phyloP scores from a whole-genome alignment of 2,113 vertebrate species.

The Potamarius usumacintae region DNA sequence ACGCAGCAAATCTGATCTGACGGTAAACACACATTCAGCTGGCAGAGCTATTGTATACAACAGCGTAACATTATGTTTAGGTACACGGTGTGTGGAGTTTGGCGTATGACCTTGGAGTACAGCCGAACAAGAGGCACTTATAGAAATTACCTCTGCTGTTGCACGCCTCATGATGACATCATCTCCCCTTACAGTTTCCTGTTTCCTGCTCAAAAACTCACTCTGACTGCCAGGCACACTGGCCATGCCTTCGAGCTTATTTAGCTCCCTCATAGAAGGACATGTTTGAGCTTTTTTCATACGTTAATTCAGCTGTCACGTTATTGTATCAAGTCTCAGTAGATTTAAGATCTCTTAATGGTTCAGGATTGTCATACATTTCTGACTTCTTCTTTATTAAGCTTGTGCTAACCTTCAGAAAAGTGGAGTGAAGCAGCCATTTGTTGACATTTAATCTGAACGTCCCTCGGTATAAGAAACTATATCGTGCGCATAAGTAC shows the following conservation, averaged over 20 bases:
- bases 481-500: background rate
- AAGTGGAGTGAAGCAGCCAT: background rate
- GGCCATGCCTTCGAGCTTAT: background rate
- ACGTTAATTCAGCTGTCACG: background rate
- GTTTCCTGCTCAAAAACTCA: background rate
- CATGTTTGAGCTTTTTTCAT: background rate
- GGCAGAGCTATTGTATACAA: background rate
- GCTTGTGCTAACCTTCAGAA: background rate
- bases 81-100: background rate
- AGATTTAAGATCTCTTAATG: background rate
- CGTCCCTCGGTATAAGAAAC: background rate
- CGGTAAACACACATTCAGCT: background rate
- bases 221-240: background rate
- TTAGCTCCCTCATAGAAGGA: background rate
- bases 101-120: background rate
- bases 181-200: conserved; percentile 3
- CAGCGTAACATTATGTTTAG: background rate
- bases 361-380: background rate
- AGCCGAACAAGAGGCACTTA: background rate
- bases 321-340: background rate
- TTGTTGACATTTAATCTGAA: background rate
- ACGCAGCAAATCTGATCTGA: background rate
- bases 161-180: conserved; percentile 1
- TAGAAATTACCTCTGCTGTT: background rate
- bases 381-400: background rate